Evolutionary conservation across 2,888 invertebrate species (phyloP).

Genomic region (Polyommatus iphigenia): DNA sequence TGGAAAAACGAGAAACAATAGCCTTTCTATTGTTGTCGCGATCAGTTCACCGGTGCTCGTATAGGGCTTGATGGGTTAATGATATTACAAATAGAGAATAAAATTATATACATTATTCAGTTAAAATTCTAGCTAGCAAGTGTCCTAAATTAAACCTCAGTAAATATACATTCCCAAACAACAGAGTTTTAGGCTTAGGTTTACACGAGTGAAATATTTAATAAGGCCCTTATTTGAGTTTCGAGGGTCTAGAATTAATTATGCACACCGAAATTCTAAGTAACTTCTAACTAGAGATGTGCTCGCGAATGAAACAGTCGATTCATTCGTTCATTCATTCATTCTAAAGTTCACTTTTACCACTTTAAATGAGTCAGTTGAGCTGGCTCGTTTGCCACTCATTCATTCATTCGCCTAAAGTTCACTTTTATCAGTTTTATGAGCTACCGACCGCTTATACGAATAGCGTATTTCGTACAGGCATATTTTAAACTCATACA

Average conservation of each 20-base stretch:
- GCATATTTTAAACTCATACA: no score
- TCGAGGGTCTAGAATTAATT: slow-evolving; percentile 1
- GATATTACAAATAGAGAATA: background rate
- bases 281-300: background rate
- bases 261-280: background rate
- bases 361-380: no score
- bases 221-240: background rate
- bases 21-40: no score
- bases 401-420: no score
- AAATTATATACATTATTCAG: background rate
- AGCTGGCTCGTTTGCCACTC: no score
- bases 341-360: background rate
- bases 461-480: no score
- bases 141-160: background rate
- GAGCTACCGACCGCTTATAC: no score
- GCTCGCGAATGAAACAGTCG: background rate
- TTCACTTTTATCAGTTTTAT: no score
- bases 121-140: background rate
- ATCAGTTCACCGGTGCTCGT: no score
- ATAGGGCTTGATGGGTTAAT: no score
- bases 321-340: background rate
- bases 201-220: background rate
- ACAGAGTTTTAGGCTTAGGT: background rate
- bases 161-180: background rate
- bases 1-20: no score